phyloP scores from a whole-genome alignment of 2,113 vertebrate species.

The Pterocles gutturalis region DNA sequence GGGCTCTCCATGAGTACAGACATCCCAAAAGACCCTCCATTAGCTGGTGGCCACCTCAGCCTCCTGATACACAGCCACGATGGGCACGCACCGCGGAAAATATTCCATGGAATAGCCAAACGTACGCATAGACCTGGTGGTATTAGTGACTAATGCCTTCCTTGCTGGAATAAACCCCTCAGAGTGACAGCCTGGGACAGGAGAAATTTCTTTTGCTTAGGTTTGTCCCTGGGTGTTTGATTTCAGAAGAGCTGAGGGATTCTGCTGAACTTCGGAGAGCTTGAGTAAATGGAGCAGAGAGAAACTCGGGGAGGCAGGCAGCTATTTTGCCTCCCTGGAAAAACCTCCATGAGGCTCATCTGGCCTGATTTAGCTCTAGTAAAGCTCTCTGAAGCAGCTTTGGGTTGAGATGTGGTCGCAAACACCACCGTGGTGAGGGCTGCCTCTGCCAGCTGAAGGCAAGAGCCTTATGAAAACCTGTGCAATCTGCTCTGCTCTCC shows the following conservation, averaged over 20 bases:
- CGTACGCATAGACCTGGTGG: not conserved
- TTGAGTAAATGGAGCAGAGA: not conserved
- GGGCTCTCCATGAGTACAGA: not conserved
- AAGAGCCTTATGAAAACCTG: not conserved
- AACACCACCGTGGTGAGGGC: fast-evolving
- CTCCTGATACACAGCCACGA: not conserved
- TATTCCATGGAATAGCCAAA: not conserved
- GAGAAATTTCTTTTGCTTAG: not conserved
- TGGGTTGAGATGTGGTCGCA: not conserved
- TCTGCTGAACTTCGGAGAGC: not conserved
- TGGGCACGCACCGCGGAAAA: fast-evolving
- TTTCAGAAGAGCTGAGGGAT: not conserved
- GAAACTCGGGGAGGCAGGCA: not conserved
- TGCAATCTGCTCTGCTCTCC: not conserved
- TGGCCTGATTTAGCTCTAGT: not conserved
- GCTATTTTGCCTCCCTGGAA: not conserved
- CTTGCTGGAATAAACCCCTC: not conserved
- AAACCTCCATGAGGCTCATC: not conserved
- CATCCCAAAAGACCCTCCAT: not conserved
- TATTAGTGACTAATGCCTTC: not conserved
- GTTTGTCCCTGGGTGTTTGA: not conserved
- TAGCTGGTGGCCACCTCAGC: not conserved
- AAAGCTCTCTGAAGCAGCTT: not conserved
- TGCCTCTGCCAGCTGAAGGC: not conserved
- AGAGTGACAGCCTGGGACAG: not conserved